A percentile compares a stretch with the other conserved stretches of the same genome.
phyloP scores from a whole-genome alignment of 30 jellyfish, hydroid and myxozoan species.

The Aurelia sp. region DNA sequence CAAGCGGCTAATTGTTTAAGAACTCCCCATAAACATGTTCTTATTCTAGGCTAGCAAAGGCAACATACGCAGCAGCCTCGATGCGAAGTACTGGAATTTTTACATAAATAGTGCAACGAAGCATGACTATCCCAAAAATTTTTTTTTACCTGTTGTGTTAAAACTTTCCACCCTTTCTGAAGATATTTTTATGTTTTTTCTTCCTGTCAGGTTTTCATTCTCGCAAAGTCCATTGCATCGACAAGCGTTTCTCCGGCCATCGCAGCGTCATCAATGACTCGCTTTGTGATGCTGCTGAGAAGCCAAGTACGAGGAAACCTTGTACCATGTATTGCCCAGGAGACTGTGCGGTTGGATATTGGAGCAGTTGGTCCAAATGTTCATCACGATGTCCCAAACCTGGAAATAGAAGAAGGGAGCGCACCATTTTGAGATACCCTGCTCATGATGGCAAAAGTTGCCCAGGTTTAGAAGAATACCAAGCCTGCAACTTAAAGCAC shows the following conservation, averaged over 20 bases:
- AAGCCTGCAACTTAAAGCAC: slow-evolving; percentile 39
- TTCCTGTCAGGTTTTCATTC: slow-evolving; percentile 36
- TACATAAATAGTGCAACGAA: too few relatives aligned
- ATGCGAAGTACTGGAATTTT: too few relatives aligned
- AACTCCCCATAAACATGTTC: too few relatives aligned
- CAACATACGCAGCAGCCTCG: too few relatives aligned
- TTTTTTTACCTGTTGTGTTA: neutral
- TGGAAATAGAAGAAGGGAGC: slow-evolving; percentile 70
- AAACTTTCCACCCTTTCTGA: neutral
- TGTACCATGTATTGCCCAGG: slow-evolving; percentile 71
- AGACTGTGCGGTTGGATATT: slow-evolving; percentile 75
- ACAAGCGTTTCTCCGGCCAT: slow-evolving; percentile 49
- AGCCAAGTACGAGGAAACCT: slow-evolving; percentile 28
- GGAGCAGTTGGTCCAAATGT: slow-evolving; percentile 71
- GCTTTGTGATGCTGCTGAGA: slow-evolving; percentile 67
- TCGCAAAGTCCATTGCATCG: slow-evolving; percentile 52
- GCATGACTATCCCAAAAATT: too few relatives aligned
- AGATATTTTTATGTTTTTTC: too few relatives aligned
- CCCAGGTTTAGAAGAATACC: slow-evolving; percentile 42
- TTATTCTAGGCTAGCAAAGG: too few relatives aligned
- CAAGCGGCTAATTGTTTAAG: too few relatives aligned
- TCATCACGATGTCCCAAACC: slow-evolving; percentile 72
- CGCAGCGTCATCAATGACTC: slow-evolving; percentile 50
- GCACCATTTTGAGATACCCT: slow-evolving; percentile 67
- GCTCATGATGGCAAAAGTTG: slow-evolving; percentile 72